phyloP scores from a whole-genome alignment of 2,888 invertebrate genomes.

The Lepidochrysops patricia region DNA sequence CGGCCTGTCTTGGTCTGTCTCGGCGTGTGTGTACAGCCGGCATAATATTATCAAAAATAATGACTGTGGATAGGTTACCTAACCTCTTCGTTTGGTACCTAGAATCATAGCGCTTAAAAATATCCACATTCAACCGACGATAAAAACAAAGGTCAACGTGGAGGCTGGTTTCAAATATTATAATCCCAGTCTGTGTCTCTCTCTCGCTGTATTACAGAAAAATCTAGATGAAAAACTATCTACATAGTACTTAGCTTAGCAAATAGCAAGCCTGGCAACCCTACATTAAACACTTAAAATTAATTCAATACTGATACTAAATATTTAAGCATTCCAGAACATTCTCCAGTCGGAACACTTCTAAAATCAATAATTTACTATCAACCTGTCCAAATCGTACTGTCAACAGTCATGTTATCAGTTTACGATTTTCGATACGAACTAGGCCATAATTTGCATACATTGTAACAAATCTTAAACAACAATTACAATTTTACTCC shows the following conservation, averaged over 20 bases:
- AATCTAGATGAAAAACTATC: no score
- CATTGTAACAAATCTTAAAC: not conserved
- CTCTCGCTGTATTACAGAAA: no score
- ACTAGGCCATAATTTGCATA: not conserved
- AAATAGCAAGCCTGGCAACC: not conserved
- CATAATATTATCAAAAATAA: no score
- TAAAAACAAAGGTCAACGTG: no score
- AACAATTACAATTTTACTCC: not conserved
- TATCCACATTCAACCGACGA: no score
- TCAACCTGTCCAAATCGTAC: slow-evolving; percentile 1
- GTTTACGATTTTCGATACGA: not conserved
- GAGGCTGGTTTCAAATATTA: no score
- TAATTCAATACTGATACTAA: slow-evolving; percentile 15
- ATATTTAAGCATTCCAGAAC: slow-evolving; percentile 17
- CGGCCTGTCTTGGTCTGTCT: no score
- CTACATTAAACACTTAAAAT: slow-evolving; percentile 8
- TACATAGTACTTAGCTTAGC: not conserved
- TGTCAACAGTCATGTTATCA: not conserved
- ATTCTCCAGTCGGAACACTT: slow-evolving; percentile 4
- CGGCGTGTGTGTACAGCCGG: no score
- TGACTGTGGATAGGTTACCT: no score
- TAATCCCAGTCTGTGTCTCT: no score
- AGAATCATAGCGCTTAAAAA: no score
- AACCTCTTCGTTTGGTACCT: no score
- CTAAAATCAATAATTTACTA: slow-evolving; percentile 7